Evolutionary conservation across 64 coral and sea anemone species (phyloP).

Genomic region (Dendronephthya gigantea): DNA sequence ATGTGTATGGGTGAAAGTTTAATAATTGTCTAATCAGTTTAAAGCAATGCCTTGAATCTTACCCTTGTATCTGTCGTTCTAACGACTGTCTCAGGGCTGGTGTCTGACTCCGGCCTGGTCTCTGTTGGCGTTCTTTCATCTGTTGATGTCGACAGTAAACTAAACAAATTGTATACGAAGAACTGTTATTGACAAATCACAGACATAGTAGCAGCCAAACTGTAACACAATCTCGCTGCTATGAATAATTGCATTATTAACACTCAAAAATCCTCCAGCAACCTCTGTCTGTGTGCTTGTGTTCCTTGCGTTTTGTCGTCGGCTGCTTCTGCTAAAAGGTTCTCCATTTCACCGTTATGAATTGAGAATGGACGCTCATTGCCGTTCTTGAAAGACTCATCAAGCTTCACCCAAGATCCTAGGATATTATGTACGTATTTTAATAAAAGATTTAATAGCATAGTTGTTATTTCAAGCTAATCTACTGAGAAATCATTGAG

Average conservation of each 20-base stretch:
- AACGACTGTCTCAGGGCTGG: background rate
- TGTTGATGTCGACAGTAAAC: background rate
- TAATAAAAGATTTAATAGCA: background rate
- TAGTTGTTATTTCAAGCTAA: background rate
- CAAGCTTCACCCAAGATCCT: conserved; percentile 1
- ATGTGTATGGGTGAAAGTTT: too few species aligned
- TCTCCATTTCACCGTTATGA: background rate
- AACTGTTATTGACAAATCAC: background rate
- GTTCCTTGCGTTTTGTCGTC: background rate
- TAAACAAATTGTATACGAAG: background rate
- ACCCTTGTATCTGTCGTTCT: background rate
- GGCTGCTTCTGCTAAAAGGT: background rate
- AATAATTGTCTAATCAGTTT: too few species aligned
- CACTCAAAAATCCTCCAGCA: too few species aligned
- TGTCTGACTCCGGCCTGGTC: background rate
- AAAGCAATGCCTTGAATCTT: background rate
- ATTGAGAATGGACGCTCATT: background rate
- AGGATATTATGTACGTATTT: background rate
- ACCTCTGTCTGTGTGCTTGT: background rate
- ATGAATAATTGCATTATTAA: too few species aligned
- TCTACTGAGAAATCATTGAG: background rate
- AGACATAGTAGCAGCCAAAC: too few species aligned
- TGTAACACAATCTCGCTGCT: too few species aligned
- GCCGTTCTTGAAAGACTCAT: background rate
- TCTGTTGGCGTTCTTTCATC: background rate